Base-by-base conservation (phyloP, 2,113 vertebrate genomes). In the Calypte anna region DNA sequence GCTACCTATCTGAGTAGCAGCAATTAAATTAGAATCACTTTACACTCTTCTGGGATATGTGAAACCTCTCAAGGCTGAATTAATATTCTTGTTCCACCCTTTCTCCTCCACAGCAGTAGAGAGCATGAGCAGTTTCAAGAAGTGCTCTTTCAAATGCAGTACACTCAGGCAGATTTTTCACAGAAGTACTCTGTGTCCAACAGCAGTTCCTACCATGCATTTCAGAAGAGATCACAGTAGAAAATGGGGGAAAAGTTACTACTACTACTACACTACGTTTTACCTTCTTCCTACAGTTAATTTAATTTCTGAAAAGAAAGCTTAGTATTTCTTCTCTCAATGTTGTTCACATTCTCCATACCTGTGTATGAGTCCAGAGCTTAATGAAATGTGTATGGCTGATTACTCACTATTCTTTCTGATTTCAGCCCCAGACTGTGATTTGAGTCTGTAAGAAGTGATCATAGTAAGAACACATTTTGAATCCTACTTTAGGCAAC, bases 1-100 rank as follows among this genome's bases (percentile, higher is more conserved):
- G 68, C 51, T 82, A 82, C 63, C 59, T 80, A 62, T 82, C 58
- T 76, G 40, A 90, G 78, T 50, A n/a, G 50, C 8, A 7, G 74
- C 74, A 94, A 95, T 75, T 87, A 82, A 89, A 84, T 86, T 44
- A 92, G 74, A 91, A 87, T 68, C 38, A 78, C 73, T 94, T 81
- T 57, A 92, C 3, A 18, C 48, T 91, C 82, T 91, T 94, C 74
- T 88, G 67, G 74, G 75, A 91, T 94, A 73, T 13, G 24, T 58
- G 82, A 93, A 88, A 90, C 30, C 79, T 88, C 76, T 69, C 82
- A 69, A 62, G 55, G 63, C 40, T 82, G 58, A 93, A 78, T 88
- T 91, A 85, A 88, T 69, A 91, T 87, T 91, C 66, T 66, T 82
- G 24, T 22, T 91, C 19, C 50, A 89, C 50, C 23, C 46, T 38